These are phyloP conservation scores for Meta bourneti DNA, from an alignment of 2,888 invertebrate species.

Conservation along the genomic window DNA sequence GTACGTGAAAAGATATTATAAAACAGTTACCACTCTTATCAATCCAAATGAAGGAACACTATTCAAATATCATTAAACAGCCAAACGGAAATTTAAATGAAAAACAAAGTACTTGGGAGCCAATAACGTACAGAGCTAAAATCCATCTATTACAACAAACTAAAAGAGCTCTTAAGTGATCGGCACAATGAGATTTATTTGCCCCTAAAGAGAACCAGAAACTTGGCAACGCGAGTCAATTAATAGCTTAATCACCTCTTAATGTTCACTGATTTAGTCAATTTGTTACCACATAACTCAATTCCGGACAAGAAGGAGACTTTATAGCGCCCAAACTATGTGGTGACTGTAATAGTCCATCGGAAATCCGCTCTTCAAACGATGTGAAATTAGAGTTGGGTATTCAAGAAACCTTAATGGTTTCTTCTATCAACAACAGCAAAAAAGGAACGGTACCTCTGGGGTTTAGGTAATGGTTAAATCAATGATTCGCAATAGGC, in stretches of 20 bases:
- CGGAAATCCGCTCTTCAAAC: neutral
- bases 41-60: no score
- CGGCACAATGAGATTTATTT: neutral
- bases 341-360: neutral
- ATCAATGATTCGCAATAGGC: slow-evolving; percentile 57
- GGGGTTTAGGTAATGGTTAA: slow-evolving; percentile 52
- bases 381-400: slow-evolving; percentile 18
- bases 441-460: slow-evolving; percentile 15
- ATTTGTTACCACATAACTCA: slow-evolving; percentile 1
- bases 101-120: neutral
- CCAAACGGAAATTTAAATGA: neutral
- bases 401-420: slow-evolving; percentile 25
- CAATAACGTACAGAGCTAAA: neutral
- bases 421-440: slow-evolving; percentile 2
- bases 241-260: neutral
- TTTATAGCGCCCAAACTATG: neutral
- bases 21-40: no score
- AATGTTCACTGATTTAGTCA: neutral
- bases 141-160: neutral
- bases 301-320: neutral
- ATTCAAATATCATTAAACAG: neutral
- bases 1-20: no score
- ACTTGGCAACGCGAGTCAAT: neutral
- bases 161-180: neutral
- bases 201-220: neutral